Evolutionary conservation across 2,888 invertebrate species (phyloP).

Genomic region (Scelioninae gen. 2): DNA sequence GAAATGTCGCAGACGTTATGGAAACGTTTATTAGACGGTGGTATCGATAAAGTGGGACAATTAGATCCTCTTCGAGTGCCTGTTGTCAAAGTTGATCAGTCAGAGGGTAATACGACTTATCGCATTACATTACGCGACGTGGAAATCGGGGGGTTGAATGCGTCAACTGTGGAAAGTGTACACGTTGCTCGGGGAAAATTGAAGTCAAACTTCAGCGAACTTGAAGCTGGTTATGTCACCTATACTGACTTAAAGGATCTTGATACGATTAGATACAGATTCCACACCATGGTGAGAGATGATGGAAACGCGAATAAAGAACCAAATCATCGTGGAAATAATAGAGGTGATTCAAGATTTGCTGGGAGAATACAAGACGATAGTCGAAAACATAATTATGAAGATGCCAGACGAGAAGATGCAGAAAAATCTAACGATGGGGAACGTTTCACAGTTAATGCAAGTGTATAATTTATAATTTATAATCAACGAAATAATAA

Average conservation of each 20-base stretch:
- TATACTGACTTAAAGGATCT: slow-evolving; percentile 69
- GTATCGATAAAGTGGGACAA: slow-evolving; percentile 66
- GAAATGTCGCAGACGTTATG: slow-evolving; percentile 72
- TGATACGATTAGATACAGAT: slow-evolving; percentile 71
- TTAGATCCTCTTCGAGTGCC: slow-evolving; percentile 72
- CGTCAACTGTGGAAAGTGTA: slow-evolving; percentile 70
- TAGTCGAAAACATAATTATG: slow-evolving; percentile 13
- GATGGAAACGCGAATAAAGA: slow-evolving; percentile 4
- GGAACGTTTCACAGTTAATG: slow-evolving; percentile 27
- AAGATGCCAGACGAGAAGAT: slow-evolving; percentile 1
- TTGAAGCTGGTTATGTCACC: slow-evolving; percentile 72
- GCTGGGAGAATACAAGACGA: neutral
- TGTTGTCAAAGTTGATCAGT: slow-evolving; percentile 76
- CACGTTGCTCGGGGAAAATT: slow-evolving; percentile 69
- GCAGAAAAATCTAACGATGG: neutral
- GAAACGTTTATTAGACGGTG: slow-evolving; percentile 69
- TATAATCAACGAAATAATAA: too few relatives aligned
- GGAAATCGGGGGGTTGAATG: slow-evolving; percentile 69
- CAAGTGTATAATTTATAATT: too few relatives aligned
- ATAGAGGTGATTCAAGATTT: slow-evolving; percentile 12
- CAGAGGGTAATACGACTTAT: slow-evolving; percentile 71
- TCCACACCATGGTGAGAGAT: slow-evolving; percentile 71
- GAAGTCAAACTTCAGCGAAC: slow-evolving; percentile 70
- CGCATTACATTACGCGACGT: slow-evolving; percentile 69
- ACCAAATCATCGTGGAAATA: slow-evolving; percentile 10